Conservation (phyloP, 2,888 invertebrate species). For the Caenorhabditis sulstoni region DNA sequence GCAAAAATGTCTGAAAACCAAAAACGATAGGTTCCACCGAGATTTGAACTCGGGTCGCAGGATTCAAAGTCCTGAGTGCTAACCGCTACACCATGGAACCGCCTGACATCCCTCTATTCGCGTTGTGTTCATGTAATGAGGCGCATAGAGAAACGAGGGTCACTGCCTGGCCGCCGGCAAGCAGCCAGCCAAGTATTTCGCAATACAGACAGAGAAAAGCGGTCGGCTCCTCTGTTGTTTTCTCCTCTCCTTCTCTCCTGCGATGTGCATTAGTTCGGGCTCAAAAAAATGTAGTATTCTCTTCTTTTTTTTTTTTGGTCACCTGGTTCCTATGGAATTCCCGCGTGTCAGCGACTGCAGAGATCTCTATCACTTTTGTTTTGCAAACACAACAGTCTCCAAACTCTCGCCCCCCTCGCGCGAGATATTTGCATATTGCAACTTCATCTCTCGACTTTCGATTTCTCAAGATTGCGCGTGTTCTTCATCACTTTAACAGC, state of each 20-base stretch:
- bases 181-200: background rate
- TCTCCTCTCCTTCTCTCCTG: background rate
- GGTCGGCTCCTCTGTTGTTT: background rate
- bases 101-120: background rate
- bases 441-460: background rate
- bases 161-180: conserved; percentile 1
- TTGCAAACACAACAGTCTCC: background rate
- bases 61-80: conserved; percentile 75
- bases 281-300: too few species aligned
- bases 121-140: conserved; percentile 1
- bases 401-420: background rate
- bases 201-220: too few species aligned
- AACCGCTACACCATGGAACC: conserved; percentile 75
- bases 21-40: conserved; percentile 71
- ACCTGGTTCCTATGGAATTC: background rate
- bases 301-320: background rate
- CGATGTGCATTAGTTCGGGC: too few species aligned
- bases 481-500: conserved; percentile 22
- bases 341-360: too few species aligned
- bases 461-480: conserved; percentile 24
- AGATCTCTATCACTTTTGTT: too few species aligned
- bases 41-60: conserved; percentile 74
- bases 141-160: conserved; percentile 15
- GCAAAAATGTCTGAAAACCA: background rate
- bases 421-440: conserved; percentile 11